Percentiles rank a stretch among this genome's conserved stretches.
Conservation (phyloP, 2,888 invertebrate genomes). For the Papilio elwesi region DNA sequence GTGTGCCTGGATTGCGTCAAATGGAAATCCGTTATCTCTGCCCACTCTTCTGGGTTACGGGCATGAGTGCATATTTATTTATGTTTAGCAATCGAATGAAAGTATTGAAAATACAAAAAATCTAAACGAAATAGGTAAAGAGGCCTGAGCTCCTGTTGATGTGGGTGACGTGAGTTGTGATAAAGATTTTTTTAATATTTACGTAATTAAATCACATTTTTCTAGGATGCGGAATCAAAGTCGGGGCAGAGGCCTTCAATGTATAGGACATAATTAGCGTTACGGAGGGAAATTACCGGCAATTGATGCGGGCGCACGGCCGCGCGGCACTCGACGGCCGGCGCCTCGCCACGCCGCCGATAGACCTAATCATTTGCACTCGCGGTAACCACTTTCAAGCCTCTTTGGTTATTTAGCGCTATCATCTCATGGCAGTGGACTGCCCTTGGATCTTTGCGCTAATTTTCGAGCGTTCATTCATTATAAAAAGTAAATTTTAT, state of each 20-base stretch:
- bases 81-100: too few relatives aligned
- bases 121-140: too few relatives aligned
- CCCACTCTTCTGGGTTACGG: too few relatives aligned
- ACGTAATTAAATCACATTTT: neutral
- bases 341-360: conserved; percentile 20
- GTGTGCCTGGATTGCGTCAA: too few relatives aligned
- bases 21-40: too few relatives aligned
- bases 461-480: conserved; percentile 16
- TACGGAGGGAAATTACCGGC: conserved; percentile 28
- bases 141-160: too few relatives aligned
- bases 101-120: too few relatives aligned
- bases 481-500: conserved; percentile 1
- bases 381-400: conserved; percentile 22
- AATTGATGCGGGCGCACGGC: conserved; percentile 33
- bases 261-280: conserved; percentile 21
- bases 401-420: conserved; percentile 30
- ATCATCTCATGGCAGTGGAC: conserved; percentile 15
- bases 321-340: conserved; percentile 6
- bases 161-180: neutral
- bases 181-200: neutral
- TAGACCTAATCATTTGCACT: conserved; percentile 38
- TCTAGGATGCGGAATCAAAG: too few relatives aligned
- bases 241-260: neutral
- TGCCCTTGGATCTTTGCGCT: conserved; percentile 24
- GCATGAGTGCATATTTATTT: too few relatives aligned